Conservation (phyloP, 37 sponge, comb jelly and placozoan species). For the Bolinopsis microptera region DNA sequence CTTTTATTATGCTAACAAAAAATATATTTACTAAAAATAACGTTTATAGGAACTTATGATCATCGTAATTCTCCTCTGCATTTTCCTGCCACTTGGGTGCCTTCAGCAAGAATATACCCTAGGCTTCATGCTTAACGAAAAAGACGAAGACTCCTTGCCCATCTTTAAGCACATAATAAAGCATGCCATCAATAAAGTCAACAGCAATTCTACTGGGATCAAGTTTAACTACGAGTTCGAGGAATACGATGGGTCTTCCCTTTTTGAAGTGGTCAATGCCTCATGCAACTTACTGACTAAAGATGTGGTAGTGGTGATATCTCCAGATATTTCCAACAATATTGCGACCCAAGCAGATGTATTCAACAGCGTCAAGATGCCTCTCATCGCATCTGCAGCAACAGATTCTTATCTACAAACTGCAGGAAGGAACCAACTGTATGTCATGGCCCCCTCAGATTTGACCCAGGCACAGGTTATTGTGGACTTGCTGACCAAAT, state of each 20-base stretch:
- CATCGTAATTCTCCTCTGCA: neutral
- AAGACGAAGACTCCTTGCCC: neutral
- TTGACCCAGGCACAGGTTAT: conserved; percentile 5
- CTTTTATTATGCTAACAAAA: too few relatives aligned
- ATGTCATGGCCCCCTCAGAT: conserved; percentile 1
- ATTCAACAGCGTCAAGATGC: conserved; percentile 23
- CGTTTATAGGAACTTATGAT: too few relatives aligned
- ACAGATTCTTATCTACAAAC: conserved; percentile 33
- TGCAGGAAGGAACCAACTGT: neutral
- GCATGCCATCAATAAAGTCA: conserved; percentile 4
- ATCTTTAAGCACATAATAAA: neutral
- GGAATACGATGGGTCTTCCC: neutral
- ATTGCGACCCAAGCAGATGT: conserved; percentile 36
- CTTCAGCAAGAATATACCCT: neutral
- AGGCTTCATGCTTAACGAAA: conserved; percentile 20
- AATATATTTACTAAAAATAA: too few relatives aligned
- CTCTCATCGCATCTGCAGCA: neutral
- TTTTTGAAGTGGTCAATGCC: neutral
- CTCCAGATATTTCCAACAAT: neutral
- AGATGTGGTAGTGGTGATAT: neutral
- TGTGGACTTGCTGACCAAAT: conserved; percentile 9
- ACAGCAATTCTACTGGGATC: neutral
- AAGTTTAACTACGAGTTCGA: neutral
- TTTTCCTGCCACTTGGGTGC: neutral
- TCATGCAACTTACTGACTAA: neutral